phyloP scores from a whole-genome alignment of 1,140 invertebrate species.

The Drosophila ogumai region DNA sequence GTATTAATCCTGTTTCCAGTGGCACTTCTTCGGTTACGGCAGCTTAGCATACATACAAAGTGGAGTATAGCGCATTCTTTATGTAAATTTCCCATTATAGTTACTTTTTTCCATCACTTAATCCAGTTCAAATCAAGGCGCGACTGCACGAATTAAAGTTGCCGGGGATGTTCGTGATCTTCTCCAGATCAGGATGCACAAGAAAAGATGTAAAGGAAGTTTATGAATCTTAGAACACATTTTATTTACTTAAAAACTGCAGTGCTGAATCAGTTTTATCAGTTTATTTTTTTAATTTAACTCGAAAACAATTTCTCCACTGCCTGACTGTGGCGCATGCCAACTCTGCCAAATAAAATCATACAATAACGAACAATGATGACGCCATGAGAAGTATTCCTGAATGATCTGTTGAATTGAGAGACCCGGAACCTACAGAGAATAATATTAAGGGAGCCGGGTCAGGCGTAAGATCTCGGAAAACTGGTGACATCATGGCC shows the following conservation, averaged over 20 bases:
- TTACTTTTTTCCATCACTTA: constrained; percentile 54
- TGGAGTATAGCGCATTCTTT: constrained; percentile 57
- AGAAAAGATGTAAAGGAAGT: neutral
- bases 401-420: neutral
- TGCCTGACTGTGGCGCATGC: constrained; percentile 34
- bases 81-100: constrained; percentile 68
- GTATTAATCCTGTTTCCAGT: constrained; percentile 71
- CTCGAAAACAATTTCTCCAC: constrained; percentile 4
- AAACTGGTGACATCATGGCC: too few species aligned
- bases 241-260: constrained; percentile 14
- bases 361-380: neutral
- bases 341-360: constrained; percentile 15
- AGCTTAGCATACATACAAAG: constrained; percentile 51
- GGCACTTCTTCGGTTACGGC: constrained; percentile 69
- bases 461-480: neutral
- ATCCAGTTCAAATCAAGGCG: constrained; percentile 75
- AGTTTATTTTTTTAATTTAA: constrained; percentile 33
- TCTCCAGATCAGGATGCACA: neutral
- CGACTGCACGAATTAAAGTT: constrained; percentile 21
- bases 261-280: constrained; percentile 20
- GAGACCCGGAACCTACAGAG: neutral
- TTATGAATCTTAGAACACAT: neutral
- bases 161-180: constrained; percentile 17
- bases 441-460: neutral
- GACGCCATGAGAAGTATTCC: neutral